Base-by-base conservation (phyloP, 2,113 vertebrate species). In the Sakesphorus luctuosus region DNA sequence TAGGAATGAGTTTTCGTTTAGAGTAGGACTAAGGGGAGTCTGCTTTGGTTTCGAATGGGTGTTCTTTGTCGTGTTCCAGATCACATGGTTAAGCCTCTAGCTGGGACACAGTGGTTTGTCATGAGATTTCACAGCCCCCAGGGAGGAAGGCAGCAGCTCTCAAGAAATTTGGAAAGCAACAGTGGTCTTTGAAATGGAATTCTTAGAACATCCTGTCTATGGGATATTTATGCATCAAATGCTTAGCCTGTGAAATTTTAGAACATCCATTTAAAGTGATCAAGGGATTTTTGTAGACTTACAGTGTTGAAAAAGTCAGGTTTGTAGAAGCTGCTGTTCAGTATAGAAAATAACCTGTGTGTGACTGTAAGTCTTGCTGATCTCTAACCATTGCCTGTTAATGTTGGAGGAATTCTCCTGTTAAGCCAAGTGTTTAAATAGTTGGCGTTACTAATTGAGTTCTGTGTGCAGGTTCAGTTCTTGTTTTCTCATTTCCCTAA, bases 141-240 rank as follows among this genome's bases (percentile, higher is more conserved):
- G 83, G 95, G 90, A 94, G 61, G 80, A 83, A 88, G 33, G 56
- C 86, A 68, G 76, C 79, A 89, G 86, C 79, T 86, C 92, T 95
- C 85, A 52, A 95, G 79, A 79, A 90, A 87, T 87, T 94, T 95
- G 89, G 94, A 93, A 96, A 87, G 87, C 73, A 84, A 1, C 0
- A 10, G 43, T 28, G 12, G 47, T 59, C 76, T 95, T 84, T 81
- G 76, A 89, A 84, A 89, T 92, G 68, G 73, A 92, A 81, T 96
- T 96, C 92, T 86, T 89, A 90, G 73, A 81, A 92, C 93, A 89
- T 97, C 96, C 91, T 94, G 91, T 94, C 87, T 91, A 17, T 84
- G 44, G 35, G 81, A 72, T 95, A 95, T 95, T 96, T 96, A 83
- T 90, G 80, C 90, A 95, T 84, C 89, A 87, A 89, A 78, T 84